phyloP scores from a whole-genome alignment of 2,113 vertebrate species.

The Bubalus kerabau region DNA sequence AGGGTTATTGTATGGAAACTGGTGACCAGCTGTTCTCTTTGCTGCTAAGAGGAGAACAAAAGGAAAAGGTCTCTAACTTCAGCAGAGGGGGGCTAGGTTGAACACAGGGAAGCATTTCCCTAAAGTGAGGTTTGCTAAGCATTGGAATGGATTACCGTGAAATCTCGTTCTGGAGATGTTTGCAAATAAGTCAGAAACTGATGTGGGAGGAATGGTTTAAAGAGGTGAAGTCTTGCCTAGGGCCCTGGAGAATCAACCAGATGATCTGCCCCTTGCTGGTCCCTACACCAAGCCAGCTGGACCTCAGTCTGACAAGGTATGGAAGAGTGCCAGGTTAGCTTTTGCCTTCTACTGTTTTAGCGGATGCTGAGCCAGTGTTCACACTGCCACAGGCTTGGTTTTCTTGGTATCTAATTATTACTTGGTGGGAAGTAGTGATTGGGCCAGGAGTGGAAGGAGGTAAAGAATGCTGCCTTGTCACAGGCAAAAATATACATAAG shows the following conservation, averaged over 20 bases:
- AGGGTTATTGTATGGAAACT: neutral
- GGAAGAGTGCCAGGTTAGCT: neutral
- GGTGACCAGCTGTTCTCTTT: neutral
- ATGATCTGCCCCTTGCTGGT: neutral
- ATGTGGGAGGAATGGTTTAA: neutral
- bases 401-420: neutral
- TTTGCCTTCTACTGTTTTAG: neutral
- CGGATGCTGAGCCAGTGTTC: neutral
- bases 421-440: neutral
- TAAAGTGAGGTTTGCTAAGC: neutral
- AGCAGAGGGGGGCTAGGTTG: neutral
- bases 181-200: slow-evolving; percentile 13
- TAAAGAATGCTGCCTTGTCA: neutral
- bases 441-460: neutral
- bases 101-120: neutral
- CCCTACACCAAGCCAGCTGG: neutral
- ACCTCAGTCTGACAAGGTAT: neutral
- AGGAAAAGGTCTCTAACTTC: slow-evolving; percentile 29
- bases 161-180: neutral
- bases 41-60: slow-evolving; percentile 2
- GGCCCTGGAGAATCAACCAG: neutral
- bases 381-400: neutral
- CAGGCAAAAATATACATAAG: neutral
- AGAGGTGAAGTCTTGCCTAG: neutral
- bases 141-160: neutral